A percentile compares a stretch with the other conserved stretches of the same genome.
Conservation (phyloP, 2,888 invertebrate species). For the Xanthorhoe designata region DNA sequence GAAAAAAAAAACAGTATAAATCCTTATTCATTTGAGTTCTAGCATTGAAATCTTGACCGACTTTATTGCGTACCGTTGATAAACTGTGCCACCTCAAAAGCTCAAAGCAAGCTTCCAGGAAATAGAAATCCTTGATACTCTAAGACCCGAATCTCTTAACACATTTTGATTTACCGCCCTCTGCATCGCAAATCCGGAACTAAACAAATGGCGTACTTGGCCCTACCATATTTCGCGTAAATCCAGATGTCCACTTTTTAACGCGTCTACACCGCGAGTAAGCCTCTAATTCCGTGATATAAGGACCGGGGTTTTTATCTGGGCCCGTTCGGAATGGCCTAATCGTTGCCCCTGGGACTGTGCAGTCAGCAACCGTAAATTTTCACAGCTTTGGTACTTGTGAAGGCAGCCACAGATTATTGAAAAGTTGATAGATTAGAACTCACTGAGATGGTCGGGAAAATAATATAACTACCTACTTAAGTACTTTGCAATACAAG, state of each 20-base stretch:
- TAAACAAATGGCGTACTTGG: constrained; percentile 39
- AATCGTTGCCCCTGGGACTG: constrained; percentile 42
- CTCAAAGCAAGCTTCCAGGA: neutral
- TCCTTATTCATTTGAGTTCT: too few species aligned
- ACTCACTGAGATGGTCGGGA: neutral
- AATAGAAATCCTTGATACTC: constrained; percentile 7
- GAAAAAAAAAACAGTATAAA: too few species aligned
- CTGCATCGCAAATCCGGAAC: constrained; percentile 33
- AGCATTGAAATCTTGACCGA: neutral
- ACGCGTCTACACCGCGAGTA: constrained; percentile 41
- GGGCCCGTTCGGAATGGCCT: constrained; percentile 42
- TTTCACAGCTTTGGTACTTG: constrained; percentile 55
- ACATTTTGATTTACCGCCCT: constrained; percentile 37
- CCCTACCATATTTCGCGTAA: constrained; percentile 41
- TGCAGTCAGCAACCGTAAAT: constrained; percentile 57
- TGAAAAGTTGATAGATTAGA: neutral
- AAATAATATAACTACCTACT: too few species aligned
- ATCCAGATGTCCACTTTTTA: constrained; percentile 44
- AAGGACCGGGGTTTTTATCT: constrained; percentile 57
- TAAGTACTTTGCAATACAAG: neutral
- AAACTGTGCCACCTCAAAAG: neutral
- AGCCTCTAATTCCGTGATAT: constrained; percentile 60
- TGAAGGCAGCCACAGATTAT: constrained; percentile 48
- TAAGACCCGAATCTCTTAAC: constrained; percentile 7
- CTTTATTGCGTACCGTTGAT: neutral